These are phyloP conservation scores for Diarsia brunnea DNA, from an alignment of 2,888 invertebrate genomes.

Conservation along the genomic window DNA sequence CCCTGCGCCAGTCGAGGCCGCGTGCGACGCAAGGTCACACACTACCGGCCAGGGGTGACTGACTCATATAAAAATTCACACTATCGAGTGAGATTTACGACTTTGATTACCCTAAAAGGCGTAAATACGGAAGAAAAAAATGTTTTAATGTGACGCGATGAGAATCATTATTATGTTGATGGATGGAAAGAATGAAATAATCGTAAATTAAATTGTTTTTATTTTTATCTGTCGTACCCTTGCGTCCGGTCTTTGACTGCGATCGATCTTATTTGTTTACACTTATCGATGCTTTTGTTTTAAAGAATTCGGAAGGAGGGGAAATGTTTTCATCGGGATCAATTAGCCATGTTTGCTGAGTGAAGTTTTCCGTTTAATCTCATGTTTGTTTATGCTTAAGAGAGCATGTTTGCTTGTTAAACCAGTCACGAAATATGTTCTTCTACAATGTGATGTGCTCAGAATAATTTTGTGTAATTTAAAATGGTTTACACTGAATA, in stretches of 20 bases:
- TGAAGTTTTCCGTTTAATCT: slow-evolving; percentile 37
- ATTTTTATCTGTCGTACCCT: slow-evolving; percentile 51
- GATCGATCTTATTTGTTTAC: slow-evolving; percentile 51
- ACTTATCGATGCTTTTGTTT: slow-evolving; percentile 30
- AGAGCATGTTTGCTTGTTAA: slow-evolving; percentile 44
- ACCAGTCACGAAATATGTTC: slow-evolving; percentile 53
- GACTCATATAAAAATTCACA: slow-evolving; percentile 84
- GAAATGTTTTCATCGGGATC: slow-evolving; percentile 31
- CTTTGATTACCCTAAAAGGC: slow-evolving; percentile 77
- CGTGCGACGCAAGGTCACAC: slow-evolving; percentile 73
- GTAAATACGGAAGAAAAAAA: slow-evolving; percentile 79
- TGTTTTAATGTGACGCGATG: slow-evolving; percentile 67
- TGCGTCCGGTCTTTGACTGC: slow-evolving; percentile 61
- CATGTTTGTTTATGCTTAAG: slow-evolving; percentile 38
- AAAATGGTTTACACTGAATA: slow-evolving; percentile 17
- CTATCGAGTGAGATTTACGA: slow-evolving; percentile 80
- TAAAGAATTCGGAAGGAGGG: slow-evolving; percentile 29
- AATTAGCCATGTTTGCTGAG: slow-evolving; percentile 29
- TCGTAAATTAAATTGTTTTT: slow-evolving; percentile 60
- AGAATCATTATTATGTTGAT: slow-evolving; percentile 69
- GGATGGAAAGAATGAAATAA: slow-evolving; percentile 66
- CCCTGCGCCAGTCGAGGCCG: slow-evolving; percentile 76
- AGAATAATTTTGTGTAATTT: slow-evolving; percentile 32
- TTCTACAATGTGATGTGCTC: slow-evolving; percentile 30
- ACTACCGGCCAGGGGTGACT: slow-evolving; percentile 80